These are phyloP conservation scores for Thalassophryne amazonica DNA, from an alignment of 2,797 vertebrate genomes.

Conservation along the genomic window DNA sequence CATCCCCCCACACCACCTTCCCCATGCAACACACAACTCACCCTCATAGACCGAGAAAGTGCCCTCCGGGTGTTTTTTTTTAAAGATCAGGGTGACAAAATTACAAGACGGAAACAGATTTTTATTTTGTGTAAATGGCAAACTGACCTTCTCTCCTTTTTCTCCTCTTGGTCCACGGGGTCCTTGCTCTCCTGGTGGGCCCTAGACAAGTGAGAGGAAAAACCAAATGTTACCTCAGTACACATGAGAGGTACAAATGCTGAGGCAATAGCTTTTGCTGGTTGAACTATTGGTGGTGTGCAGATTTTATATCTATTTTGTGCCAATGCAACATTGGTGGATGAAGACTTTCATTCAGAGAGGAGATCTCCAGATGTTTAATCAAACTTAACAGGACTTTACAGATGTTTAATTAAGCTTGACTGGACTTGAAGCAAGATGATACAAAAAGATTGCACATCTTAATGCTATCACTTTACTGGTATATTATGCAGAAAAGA, in stretches of 20 bases:
- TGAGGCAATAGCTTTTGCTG: constrained; percentile 16
- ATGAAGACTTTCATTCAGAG: too few species aligned
- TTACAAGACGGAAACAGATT: neutral
- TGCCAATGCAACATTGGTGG: too few species aligned
- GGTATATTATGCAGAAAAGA: too few species aligned
- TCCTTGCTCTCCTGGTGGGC: constrained; percentile 92
- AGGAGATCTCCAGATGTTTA: too few species aligned
- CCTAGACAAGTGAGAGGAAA: constrained; percentile 68
- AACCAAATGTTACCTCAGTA: constrained; percentile 10
- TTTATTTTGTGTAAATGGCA: neutral
- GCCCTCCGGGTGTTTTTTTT: neutral
- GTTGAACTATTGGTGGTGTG: constrained; percentile 8
- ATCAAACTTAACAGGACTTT: too few species aligned
- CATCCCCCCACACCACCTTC: neutral
- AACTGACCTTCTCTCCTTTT: constrained; percentile 89
- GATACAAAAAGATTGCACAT: too few species aligned
- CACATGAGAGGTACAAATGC: neutral
- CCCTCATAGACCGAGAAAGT: constrained; percentile 8
- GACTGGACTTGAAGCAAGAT: too few species aligned
- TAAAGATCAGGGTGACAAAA: constrained; percentile 5
- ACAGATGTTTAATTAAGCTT: too few species aligned
- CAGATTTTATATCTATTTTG: constrained; percentile 11
- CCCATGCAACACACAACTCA: too few species aligned
- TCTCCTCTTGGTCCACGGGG: constrained; percentile 85
- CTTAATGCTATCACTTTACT: too few species aligned